Conservation (phyloP, 2,888 invertebrate genomes). For the Fragum sueziense region DNA sequence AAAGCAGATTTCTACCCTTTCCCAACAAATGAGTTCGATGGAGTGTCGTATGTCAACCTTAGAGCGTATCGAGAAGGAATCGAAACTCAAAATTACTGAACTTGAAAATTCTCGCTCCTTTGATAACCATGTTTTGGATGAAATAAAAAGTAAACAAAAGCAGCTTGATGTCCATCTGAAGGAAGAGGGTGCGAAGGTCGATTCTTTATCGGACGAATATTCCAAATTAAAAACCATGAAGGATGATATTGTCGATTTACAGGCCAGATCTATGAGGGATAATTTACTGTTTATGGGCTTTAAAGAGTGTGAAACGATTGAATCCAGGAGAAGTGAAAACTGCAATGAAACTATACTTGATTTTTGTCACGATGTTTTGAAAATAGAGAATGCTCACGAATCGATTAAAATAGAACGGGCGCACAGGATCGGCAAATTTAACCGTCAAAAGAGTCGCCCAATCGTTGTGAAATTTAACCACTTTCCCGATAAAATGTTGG, state of each 20-base stretch:
- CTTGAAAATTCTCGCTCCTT: background rate
- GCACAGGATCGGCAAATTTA: background rate
- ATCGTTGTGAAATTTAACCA: too few species aligned
- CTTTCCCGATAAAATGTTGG: constrained; percentile 14
- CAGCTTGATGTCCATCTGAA: background rate
- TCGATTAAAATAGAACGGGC: too few species aligned
- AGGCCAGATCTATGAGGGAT: background rate
- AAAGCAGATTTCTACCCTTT: background rate
- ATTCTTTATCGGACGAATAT: background rate
- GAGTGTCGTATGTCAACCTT: background rate
- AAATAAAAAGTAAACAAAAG: background rate
- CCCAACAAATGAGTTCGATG: background rate
- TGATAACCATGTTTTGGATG: background rate
- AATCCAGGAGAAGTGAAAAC: background rate
- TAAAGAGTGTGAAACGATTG: background rate
- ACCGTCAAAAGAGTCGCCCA: background rate
- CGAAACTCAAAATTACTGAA: background rate
- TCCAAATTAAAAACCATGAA: background rate
- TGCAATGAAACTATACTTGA: background rate
- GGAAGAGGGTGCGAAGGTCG: background rate
- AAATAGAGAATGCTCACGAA: background rate
- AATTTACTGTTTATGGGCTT: constrained; percentile 10
- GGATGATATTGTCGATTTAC: constrained; percentile 5
- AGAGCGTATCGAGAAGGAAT: background rate
- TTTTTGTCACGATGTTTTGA: background rate